phyloP scores from a whole-genome alignment of 2,888 invertebrate genomes.

The Cyaniris semiargus region DNA sequence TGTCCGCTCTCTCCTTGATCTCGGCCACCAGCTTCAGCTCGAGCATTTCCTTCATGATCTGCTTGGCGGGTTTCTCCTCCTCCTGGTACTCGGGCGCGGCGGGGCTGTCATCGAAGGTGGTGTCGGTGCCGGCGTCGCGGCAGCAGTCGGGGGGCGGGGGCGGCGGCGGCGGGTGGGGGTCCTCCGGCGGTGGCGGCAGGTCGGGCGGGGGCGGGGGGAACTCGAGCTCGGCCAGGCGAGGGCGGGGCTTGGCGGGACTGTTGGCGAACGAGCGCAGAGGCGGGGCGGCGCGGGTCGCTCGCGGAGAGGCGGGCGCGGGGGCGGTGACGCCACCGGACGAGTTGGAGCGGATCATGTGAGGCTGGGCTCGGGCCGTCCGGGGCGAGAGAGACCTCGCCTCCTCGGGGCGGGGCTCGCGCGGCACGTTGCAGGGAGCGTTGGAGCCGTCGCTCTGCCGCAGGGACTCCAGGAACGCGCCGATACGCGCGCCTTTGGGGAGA shows the following conservation, averaged over 20 bases:
- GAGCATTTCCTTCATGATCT: conserved; percentile 89
- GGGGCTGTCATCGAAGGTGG: conserved; percentile 81
- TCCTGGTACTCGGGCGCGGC: conserved; percentile 79
- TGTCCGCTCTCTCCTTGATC: conserved; percentile 88
- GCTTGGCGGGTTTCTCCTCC: conserved; percentile 58
- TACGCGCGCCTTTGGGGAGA: conserved; percentile 96
- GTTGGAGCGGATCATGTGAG: conserved; percentile 94
- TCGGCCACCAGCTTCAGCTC: conserved; percentile 90
- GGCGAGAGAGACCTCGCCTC: conserved; percentile 83
- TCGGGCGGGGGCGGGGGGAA: conserved; percentile 93
- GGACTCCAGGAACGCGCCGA: conserved; percentile 97
- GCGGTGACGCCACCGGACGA: conserved; percentile 91
- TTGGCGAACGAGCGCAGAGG: conserved; percentile 82
- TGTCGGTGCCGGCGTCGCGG: conserved; percentile 86
- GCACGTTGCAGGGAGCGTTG: conserved; percentile 66
- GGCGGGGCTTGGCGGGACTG: conserved; percentile 87
- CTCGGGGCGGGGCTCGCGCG: conserved; percentile 58
- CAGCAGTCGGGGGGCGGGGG: conserved; percentile 74
- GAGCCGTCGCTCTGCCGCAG: conserved; percentile 87
- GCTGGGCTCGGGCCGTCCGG: conserved; percentile 83
- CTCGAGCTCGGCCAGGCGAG: conserved; percentile 89
- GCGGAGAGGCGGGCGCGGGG: conserved; percentile 70
- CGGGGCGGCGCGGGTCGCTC: conserved; percentile 61
- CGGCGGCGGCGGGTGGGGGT: conserved; percentile 69
- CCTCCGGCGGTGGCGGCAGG: conserved; percentile 88